These are phyloP conservation scores for Mugil cephalus DNA, from an alignment of 2,113 vertebrate species.

Conservation along the genomic window DNA sequence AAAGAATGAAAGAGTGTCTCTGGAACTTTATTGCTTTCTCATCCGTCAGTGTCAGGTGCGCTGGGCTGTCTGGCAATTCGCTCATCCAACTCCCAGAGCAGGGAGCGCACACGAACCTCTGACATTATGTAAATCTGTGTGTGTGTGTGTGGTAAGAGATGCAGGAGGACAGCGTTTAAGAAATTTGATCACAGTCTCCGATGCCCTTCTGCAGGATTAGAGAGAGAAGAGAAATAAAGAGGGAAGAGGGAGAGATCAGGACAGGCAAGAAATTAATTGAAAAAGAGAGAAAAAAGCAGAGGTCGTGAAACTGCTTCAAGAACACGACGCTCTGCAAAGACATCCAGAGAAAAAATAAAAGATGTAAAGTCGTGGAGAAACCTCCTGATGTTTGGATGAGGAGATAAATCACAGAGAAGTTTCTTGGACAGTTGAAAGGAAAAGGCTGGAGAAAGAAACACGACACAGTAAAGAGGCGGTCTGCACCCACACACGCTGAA, in stretches of 20 bases:
- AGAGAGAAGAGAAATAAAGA: background rate
- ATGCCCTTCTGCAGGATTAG: slow-evolving; percentile 3
- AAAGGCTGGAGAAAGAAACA: no score
- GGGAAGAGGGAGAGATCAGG: background rate
- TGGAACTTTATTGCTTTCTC: slow-evolving; percentile 64
- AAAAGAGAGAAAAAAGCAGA: background rate
- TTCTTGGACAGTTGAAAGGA: no score
- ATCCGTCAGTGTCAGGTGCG: slow-evolving; percentile 59
- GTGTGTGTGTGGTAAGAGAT: background rate
- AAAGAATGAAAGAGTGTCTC: slow-evolving; percentile 35
- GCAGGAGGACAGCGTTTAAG: slow-evolving; percentile 17
- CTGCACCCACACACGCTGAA: no score
- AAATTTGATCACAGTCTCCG: slow-evolving; percentile 35
- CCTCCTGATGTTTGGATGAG: no score
- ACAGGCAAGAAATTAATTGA: background rate
- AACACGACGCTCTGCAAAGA: background rate
- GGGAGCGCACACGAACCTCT: slow-evolving; percentile 21
- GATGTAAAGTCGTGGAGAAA: no score
- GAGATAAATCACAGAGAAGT: no score
- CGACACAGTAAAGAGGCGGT: no score
- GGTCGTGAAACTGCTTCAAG: background rate
- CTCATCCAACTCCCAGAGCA: slow-evolving; percentile 47
- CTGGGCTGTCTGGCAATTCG: slow-evolving; percentile 50
- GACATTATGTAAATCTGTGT: slow-evolving; percentile 1
- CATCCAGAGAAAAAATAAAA: background rate